Base-by-base conservation (phyloP, 2,888 invertebrate species). In the Macrosoma leucophasiata region DNA sequence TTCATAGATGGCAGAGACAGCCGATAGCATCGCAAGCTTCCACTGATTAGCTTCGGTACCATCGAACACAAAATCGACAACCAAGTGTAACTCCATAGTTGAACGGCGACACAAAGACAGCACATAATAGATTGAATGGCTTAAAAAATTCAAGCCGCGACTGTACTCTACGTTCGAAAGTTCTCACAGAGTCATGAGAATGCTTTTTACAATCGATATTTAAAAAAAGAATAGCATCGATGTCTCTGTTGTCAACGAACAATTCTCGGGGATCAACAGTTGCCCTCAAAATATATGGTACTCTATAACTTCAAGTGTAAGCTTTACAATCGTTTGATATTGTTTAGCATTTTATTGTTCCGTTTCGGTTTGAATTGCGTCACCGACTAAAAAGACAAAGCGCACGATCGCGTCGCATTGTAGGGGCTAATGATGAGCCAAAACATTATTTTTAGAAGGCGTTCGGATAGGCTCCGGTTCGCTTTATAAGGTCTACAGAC, bases 201-300 rank as follows among this genome's bases (percentile, higher is more conserved):
- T 72, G 76, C 73, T 78, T 73, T 78, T 79, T 76, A 81, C 75
- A 79, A 78, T 79, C 82, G 79, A 84, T 78, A 81, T 79, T 76
- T 64, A 76, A 82, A 82, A 68, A 82, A 82, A 77, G 72, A 74
- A 76, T 71, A 71, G 66, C 70, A 66, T 68, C 76, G 68, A 82
- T 81, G 79, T 82, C 79, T 84, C 78, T 77, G 79, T 84, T 82
- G 82, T 82, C 82, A 82, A 81, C 81, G 76, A 53, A 52, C 74
- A 70, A 77, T 78, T 78, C 81, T 78, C 60, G 62, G 67, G 70
- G 70, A 70, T 70, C 74, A 70, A 73, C 64, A 54, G 49, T n/a
- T 37, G 38, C 32, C 34, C 35, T 19, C 35, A 51, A 36, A 21
- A 20, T 18, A 62, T 54, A 44, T 42, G 43, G 41, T 35, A 54